Percentiles rank a stretch among this genome's conserved stretches.
Evolutionary conservation across 2,113 vertebrate genomes (phyloP).

Genomic region (Dasyurus viverrinus): DNA sequence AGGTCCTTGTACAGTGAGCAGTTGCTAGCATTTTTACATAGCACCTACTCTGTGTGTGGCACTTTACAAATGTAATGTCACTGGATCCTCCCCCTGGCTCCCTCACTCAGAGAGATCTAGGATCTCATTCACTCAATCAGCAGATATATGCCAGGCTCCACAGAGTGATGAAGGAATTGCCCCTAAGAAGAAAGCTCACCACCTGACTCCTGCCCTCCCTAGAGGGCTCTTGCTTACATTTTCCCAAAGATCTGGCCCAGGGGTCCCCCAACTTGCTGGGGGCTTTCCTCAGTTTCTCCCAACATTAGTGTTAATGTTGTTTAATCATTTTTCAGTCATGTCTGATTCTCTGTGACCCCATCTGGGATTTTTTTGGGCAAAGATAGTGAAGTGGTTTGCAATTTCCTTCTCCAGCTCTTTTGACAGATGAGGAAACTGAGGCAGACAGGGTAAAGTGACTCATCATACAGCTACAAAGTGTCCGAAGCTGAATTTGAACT

Average conservation of each 20-base stretch:
- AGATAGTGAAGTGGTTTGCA: neutral
- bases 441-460: neutral
- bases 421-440: neutral
- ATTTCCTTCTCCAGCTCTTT: neutral
- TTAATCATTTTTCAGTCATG: neutral
- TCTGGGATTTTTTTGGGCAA: neutral
- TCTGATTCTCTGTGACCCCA: neutral
- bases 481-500: neutral
- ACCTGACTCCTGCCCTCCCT: neutral
- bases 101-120: neutral
- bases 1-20: neutral
- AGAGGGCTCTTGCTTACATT: neutral
- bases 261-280: neutral
- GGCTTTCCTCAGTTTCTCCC: neutral
- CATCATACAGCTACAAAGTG: neutral
- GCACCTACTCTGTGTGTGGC: neutral
- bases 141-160: neutral
- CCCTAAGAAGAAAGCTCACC: neutral
- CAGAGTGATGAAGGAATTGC: neutral
- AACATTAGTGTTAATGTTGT: neutral
- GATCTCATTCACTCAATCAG: neutral
- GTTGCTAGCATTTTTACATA: neutral
- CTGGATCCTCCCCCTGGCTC: neutral
- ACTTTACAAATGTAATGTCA: neutral
- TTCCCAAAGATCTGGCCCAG: neutral